These are phyloP conservation scores for Prunella himalayana DNA, from an alignment of 2,113 vertebrate species.

Conservation along the genomic window DNA sequence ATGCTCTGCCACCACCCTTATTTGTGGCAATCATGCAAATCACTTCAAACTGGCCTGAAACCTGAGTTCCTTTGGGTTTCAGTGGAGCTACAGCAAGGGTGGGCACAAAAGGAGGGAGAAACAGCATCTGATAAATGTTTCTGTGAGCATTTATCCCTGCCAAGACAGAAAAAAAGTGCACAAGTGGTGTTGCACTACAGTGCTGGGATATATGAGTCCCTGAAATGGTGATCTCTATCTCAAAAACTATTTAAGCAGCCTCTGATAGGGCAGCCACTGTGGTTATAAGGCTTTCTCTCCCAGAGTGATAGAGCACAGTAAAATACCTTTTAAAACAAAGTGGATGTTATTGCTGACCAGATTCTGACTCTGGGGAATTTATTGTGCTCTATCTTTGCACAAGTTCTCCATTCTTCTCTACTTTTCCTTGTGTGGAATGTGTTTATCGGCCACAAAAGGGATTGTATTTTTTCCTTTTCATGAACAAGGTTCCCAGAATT, in stretches of 20 bases:
- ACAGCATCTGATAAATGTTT: background rate
- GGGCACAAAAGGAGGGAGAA: background rate
- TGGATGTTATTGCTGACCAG: constrained; percentile 39
- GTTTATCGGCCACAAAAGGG: background rate
- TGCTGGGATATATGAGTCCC: constrained; percentile 47
- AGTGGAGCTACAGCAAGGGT: background rate
- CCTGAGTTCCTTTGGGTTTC: background rate
- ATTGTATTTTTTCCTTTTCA: background rate
- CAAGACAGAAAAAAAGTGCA: background rate
- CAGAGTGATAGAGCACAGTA: constrained; percentile 14
- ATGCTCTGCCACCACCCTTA: background rate
- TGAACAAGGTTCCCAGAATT: background rate
- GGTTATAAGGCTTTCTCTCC: constrained; percentile 44
- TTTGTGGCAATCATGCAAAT: constrained; percentile 37
- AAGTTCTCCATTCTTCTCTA: background rate
- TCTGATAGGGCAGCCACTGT: constrained; percentile 33
- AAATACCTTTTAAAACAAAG: constrained; percentile 32
- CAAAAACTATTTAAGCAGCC: constrained; percentile 61
- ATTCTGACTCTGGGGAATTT: background rate
- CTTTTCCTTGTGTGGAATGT: background rate
- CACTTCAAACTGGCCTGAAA: background rate
- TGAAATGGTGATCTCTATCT: constrained; percentile 57
- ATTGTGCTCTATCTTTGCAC: background rate
- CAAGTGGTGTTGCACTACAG: background rate
- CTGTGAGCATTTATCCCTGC: background rate